Base-by-base conservation (phyloP, 2,113 vertebrate species). In the Entomyzon cyanotis region DNA sequence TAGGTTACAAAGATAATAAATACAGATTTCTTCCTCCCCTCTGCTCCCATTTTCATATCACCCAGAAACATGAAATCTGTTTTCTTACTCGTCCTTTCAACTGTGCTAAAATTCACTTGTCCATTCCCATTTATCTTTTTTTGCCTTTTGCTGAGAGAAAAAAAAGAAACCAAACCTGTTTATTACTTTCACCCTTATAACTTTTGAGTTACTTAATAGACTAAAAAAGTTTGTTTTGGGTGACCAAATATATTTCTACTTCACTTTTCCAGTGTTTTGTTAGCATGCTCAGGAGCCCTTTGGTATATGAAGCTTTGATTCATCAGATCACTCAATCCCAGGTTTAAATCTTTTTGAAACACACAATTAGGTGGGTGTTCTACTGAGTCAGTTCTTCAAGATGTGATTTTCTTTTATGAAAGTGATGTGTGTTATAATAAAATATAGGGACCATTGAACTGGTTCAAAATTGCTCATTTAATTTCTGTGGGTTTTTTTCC, bases 291-390 rank as follows among this genome's bases (percentile, higher is more conserved):
- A 46, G 47, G 16, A 87, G 35, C n/a, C 23, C 10, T 68, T 9
- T 47, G 25, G 5, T 55, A 55, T 60, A 63, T 84, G 78, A 91
- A 93, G 24, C 33, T 93, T 63, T 59, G n/a, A 87, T 90, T 95
- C 13, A 0, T 68, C 70, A 90, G 82, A 79, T 78, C 65, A 69
- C 58, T 83, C 92, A 79, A 64, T 84, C 41, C n/a, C 13, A 89
- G 17, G 15, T 87, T 95, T 93, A 93, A 87, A 64, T 83, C 56
- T 60, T 89, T 87, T 47, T 85, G 87, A 94, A 93, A 84, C 49
- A 93, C 62, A n/a, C 37, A 83, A 56, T 96, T 94, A 83, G 27
- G 37, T 63, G 27, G 16, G 33, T 92, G 76, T 73, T 88, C 83
- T 83, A 73, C 76, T 84, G 79, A 95, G 31, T 78, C 75, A 52